phyloP scores from a whole-genome alignment of 2,797 vertebrate genomes.

The Pelochelys cantorii region DNA sequence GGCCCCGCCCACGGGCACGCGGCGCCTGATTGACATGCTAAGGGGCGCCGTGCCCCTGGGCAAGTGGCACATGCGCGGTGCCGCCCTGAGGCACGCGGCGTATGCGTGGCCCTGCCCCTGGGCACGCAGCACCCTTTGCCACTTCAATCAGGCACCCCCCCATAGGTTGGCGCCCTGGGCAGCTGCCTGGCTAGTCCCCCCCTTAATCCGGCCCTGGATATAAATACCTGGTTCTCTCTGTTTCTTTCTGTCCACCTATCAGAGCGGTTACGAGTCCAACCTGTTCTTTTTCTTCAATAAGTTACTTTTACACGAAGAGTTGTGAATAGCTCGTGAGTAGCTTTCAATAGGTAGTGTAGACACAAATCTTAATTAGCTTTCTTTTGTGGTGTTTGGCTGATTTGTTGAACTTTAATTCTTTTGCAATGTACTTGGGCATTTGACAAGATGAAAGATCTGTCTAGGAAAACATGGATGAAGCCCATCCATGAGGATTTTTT shows the following conservation, averaged over 20 bases:
- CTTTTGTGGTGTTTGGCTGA: background rate
- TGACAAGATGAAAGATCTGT: background rate
- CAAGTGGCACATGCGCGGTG: too few relatives aligned
- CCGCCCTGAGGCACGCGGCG: too few relatives aligned
- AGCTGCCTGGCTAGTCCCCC: too few relatives aligned
- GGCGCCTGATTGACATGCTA: too few relatives aligned
- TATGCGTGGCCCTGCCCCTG: too few relatives aligned
- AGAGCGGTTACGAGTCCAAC: background rate
- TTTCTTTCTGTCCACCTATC: background rate
- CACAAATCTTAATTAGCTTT: background rate
- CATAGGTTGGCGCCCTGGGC: too few relatives aligned
- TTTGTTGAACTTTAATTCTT: background rate
- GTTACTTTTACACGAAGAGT: background rate
- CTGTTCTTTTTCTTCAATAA: background rate
- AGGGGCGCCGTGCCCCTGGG: too few relatives aligned
- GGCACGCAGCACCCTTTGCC: too few relatives aligned
- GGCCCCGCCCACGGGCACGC: too few relatives aligned
- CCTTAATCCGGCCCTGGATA: too few relatives aligned
- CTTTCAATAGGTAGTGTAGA: background rate
- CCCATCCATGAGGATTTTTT: background rate
- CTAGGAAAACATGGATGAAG: background rate
- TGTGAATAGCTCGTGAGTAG: background rate
- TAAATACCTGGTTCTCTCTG: background rate
- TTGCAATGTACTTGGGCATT: background rate
- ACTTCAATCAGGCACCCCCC: too few relatives aligned